Evolutionary conservation across 2,888 invertebrate species (phyloP).

Genomic region (Venusia cambrica): DNA sequence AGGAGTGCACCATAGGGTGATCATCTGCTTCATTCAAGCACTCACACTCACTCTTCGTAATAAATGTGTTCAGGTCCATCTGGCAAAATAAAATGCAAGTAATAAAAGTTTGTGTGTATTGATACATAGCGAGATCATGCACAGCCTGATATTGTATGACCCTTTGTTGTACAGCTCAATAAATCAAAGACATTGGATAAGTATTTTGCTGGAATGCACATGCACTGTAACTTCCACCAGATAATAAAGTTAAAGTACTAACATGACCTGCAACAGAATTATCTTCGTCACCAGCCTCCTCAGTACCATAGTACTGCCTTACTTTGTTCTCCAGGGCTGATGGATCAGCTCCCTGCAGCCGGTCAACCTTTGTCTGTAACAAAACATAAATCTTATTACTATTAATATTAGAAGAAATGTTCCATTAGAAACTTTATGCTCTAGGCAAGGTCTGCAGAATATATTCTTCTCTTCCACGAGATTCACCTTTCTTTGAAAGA

Average conservation of each 20-base stretch:
- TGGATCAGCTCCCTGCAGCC: slow-evolving; percentile 93
- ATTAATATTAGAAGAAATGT: neutral
- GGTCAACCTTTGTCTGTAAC: slow-evolving; percentile 88
- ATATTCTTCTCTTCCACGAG: no score
- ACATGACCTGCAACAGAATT: slow-evolving; percentile 90
- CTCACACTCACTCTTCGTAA: slow-evolving; percentile 94
- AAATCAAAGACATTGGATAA: no score
- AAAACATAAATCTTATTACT: slow-evolving; percentile 9
- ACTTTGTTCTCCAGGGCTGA: slow-evolving; percentile 92
- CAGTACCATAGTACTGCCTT: slow-evolving; percentile 88
- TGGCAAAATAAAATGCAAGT: slow-evolving; percentile 56
- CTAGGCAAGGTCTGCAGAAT: no score
- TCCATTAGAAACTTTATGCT: no score
- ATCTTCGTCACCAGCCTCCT: slow-evolving; percentile 83
- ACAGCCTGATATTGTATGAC: no score
- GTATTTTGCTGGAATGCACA: no score
- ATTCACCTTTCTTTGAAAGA: no score
- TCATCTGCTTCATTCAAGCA: slow-evolving; percentile 98
- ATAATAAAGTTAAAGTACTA: slow-evolving; percentile 53
- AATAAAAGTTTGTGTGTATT: no score
- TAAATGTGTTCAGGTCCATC: slow-evolving; percentile 94
- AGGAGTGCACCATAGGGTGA: slow-evolving; percentile 89
- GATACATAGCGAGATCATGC: no score
- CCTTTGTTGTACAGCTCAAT: no score
- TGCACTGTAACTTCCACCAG: no score